These are phyloP conservation scores for Prolemur simus DNA, from an alignment of 2,113 vertebrate genomes.

Conservation along the genomic window DNA sequence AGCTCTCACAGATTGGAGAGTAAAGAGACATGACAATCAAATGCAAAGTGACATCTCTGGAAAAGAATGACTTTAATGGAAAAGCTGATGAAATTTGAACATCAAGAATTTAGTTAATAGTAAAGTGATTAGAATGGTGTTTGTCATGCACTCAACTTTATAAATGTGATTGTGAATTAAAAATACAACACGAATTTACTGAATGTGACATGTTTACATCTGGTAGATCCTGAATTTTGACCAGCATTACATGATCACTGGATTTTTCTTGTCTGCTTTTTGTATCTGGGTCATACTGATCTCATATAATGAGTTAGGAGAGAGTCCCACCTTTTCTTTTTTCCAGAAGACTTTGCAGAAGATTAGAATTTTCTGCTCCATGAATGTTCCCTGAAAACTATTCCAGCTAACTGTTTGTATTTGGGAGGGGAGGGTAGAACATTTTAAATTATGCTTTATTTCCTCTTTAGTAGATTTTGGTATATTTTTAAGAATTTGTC, in stretches of 20 bases:
- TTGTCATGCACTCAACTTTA: neutral
- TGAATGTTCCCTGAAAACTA: neutral
- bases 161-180: neutral
- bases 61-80: neutral
- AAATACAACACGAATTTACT: neutral
- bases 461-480: neutral
- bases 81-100: neutral
- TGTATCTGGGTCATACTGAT: neutral
- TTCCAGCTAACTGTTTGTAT: neutral
- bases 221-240: neutral
- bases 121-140: neutral
- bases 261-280: neutral
- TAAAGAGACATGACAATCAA: neutral
- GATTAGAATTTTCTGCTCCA: neutral
- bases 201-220: neutral
- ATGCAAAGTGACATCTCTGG: neutral
- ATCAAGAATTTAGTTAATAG: neutral
- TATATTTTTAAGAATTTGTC: neutral
- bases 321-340: neutral
- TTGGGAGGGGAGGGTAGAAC: accelerated
- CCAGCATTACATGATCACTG: neutral
- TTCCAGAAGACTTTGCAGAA: neutral
- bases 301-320: neutral
- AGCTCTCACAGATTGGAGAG: neutral
- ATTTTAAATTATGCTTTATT: neutral